phyloP scores from a whole-genome alignment of 1,140 invertebrate genomes.

The Pachypeltis micranthus region DNA sequence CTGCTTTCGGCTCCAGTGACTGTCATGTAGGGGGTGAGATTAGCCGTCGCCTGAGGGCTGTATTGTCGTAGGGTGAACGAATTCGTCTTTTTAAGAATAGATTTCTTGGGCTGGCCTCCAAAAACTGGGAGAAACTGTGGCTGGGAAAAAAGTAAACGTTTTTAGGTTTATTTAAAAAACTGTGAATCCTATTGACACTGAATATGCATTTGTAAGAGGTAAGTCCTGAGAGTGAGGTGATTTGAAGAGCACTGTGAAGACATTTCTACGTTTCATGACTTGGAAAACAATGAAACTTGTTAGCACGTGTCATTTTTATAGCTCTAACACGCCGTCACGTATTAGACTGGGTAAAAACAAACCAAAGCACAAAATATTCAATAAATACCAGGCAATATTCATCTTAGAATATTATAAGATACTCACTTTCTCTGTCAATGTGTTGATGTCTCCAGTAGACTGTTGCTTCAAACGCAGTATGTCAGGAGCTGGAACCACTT shows the following conservation, averaged over 20 bases:
- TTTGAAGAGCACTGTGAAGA: too few species aligned
- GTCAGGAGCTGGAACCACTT: slow-evolving; percentile 55
- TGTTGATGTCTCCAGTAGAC: slow-evolving; percentile 16
- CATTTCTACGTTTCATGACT: too few species aligned
- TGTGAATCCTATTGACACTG: too few species aligned
- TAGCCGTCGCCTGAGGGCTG: slow-evolving; percentile 51
- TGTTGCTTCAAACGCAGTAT: slow-evolving; percentile 41
- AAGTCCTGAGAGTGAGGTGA: too few species aligned
- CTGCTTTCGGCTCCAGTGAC: slow-evolving; percentile 73
- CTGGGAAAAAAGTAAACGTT: slow-evolving; percentile 21
- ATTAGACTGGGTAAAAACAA: neutral
- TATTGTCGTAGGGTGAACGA: slow-evolving; percentile 70
- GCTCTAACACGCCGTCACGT: neutral
- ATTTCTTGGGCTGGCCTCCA: slow-evolving; percentile 60
- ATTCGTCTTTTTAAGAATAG: slow-evolving; percentile 84
- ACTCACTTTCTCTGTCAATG: neutral
- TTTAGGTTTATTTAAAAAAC: neutral
- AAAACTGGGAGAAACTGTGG: slow-evolving; percentile 40
- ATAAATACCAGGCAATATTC: neutral
- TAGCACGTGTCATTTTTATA: neutral
- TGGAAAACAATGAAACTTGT: too few species aligned
- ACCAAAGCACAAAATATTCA: neutral
- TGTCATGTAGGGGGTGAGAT: slow-evolving; percentile 64
- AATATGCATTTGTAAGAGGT: too few species aligned
- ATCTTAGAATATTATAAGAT: neutral